Evolutionary conservation across 1,140 invertebrate genomes (phyloP).

Genomic region (Goniozus legneri): DNA sequence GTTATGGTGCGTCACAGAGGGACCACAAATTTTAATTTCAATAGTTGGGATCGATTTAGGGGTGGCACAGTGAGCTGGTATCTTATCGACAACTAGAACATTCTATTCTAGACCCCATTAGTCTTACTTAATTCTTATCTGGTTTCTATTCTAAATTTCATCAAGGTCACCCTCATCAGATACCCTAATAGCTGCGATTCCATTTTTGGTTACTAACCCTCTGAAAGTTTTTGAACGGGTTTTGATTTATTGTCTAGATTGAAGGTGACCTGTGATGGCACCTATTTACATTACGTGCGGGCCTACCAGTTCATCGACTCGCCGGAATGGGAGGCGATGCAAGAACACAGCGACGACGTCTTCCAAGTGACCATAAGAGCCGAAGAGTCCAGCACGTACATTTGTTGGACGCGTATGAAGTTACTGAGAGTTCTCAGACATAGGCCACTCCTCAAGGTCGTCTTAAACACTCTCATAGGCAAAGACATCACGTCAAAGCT

Average conservation of each 20-base stretch:
- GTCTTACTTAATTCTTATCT: background rate
- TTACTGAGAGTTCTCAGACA: constrained; percentile 69
- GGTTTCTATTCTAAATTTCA: background rate
- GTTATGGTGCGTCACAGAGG: too few species aligned
- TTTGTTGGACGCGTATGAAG: constrained; percentile 74
- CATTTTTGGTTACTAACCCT: background rate
- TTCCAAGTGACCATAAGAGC: constrained; percentile 83
- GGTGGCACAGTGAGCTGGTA: too few species aligned
- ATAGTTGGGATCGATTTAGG: too few species aligned
- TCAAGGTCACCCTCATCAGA: background rate
- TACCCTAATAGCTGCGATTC: background rate
- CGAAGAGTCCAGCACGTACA: constrained; percentile 71
- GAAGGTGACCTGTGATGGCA: constrained; percentile 75
- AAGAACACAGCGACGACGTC: constrained; percentile 69
- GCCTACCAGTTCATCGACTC: constrained; percentile 83
- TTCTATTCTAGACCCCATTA: too few species aligned
- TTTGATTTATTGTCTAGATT: constrained; percentile 57
- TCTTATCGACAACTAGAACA: too few species aligned
- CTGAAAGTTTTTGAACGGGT: constrained; percentile 1
- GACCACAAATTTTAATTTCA: too few species aligned
- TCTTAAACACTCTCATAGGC: constrained; percentile 76
- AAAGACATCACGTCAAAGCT: constrained; percentile 84
- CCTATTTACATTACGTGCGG: constrained; percentile 77
- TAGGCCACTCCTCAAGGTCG: constrained; percentile 67
- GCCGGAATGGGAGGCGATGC: constrained; percentile 80